Conservation (phyloP, 2,113 vertebrate species). For the Zonotrichia leucophrys region DNA sequence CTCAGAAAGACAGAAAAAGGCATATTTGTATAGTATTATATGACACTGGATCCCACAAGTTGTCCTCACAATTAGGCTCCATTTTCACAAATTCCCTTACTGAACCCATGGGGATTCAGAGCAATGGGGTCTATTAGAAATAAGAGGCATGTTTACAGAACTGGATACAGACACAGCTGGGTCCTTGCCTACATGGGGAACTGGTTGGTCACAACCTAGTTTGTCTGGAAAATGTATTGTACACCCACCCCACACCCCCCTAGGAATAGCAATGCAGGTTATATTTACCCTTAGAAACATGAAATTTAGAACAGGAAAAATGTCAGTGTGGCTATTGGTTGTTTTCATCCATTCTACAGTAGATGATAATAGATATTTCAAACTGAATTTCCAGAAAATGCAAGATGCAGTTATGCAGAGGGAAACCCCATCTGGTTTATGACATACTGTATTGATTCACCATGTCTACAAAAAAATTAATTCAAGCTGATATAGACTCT, state of each 20-base stretch:
- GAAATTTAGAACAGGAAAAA: neutral
- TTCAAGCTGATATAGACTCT: neutral
- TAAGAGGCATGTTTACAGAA: neutral
- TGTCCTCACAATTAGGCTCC: neutral
- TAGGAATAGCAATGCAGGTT: neutral
- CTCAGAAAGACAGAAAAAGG: neutral
- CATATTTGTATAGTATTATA: neutral
- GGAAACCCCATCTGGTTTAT: neutral
- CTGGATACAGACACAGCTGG: neutral
- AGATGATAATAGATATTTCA: neutral
- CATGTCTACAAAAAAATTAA: neutral
- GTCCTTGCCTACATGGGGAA: neutral
- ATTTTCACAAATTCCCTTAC: neutral
- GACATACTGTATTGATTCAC: neutral
- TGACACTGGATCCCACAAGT: accelerated
- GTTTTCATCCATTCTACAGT: neutral
- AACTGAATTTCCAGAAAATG: neutral
- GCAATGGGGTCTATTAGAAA: neutral
- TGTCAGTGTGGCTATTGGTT: neutral
- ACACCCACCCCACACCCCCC: neutral
- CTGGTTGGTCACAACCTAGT: neutral
- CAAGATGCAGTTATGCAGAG: neutral
- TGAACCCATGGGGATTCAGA: neutral
- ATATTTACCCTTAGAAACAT: neutral
- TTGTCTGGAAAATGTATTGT: neutral